These are phyloP conservation scores for Cylindroiulus punctatus DNA, from an alignment of 2,888 invertebrate genomes.

Conservation along the genomic window DNA sequence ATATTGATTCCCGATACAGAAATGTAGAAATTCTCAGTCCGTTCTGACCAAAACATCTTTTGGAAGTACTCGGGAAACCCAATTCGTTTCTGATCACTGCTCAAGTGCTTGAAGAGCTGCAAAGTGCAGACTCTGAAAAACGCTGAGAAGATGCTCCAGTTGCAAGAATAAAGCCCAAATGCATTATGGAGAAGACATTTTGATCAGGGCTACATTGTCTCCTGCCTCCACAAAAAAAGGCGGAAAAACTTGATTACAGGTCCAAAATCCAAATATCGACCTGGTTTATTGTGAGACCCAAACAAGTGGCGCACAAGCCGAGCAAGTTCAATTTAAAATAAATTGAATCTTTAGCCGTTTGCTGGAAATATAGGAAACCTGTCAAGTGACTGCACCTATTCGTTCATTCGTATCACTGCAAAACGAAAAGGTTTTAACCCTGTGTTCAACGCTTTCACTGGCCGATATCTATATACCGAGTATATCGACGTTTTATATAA, in stretches of 20 bases:
- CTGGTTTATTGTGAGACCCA: not conserved
- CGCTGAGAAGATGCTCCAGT: not conserved
- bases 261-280: constrained; percentile 1
- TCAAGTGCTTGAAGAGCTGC: not conserved
- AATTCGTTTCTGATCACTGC: not conserved
- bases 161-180: not conserved
- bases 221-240: not conserved
- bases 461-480: not conserved
- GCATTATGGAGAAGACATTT: constrained; percentile 3
- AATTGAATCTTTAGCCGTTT: constrained; percentile 18
- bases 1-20: constrained; percentile 1
- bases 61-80: not conserved
- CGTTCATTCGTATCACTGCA: not conserved
- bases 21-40: not conserved
- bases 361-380: constrained; percentile 18
- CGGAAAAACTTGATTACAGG: not conserved
- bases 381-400: not conserved
- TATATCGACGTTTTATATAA: not conserved
- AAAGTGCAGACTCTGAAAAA: not conserved
- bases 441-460: not conserved
- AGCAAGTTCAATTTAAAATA: constrained; percentile 2
- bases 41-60: not conserved
- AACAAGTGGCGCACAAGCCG: constrained; percentile 18
- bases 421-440: not conserved
- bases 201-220: not conserved